A percentile compares a stretch with the other conserved stretches of the same genome.
Evolutionary conservation across 2,113 vertebrate species (phyloP).

Genomic region (Setophaga kirtlandii): DNA sequence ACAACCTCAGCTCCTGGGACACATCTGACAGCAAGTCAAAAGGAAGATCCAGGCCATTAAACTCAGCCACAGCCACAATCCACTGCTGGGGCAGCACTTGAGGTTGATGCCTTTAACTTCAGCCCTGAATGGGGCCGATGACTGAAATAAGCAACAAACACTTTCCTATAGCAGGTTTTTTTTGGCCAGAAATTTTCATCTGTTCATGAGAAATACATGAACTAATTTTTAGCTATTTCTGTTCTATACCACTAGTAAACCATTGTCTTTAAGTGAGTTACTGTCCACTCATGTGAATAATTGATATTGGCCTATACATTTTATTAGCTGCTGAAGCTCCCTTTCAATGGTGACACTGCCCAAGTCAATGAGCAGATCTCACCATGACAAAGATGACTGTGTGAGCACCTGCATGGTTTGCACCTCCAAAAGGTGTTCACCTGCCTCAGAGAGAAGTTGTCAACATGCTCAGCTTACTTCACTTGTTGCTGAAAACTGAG

Average conservation of each 20-base stretch:
- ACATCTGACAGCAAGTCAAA: neutral
- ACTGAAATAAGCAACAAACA: neutral
- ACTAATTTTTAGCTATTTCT: neutral
- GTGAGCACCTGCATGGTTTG: neutral
- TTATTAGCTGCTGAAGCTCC: neutral
- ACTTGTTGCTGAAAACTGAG: constrained; percentile 1
- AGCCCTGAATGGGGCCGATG: neutral
- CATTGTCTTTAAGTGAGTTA: neutral
- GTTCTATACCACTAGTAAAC: neutral
- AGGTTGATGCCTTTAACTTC: neutral
- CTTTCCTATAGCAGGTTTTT: neutral
- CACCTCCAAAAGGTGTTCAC: neutral
- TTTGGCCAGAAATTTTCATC: neutral
- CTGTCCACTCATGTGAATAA: neutral
- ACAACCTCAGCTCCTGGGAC: neutral
- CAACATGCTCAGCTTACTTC: neutral
- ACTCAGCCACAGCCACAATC: neutral
- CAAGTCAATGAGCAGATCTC: neutral
- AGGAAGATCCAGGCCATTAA: neutral
- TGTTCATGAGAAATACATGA: neutral
- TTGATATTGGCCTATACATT: neutral
- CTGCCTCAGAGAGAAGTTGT: neutral
- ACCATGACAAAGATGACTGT: neutral
- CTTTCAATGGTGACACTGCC: neutral
- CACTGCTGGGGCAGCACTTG: neutral